Base-by-base conservation (phyloP, 2,797 vertebrate species). In the Toxotes lorentzi region DNA sequence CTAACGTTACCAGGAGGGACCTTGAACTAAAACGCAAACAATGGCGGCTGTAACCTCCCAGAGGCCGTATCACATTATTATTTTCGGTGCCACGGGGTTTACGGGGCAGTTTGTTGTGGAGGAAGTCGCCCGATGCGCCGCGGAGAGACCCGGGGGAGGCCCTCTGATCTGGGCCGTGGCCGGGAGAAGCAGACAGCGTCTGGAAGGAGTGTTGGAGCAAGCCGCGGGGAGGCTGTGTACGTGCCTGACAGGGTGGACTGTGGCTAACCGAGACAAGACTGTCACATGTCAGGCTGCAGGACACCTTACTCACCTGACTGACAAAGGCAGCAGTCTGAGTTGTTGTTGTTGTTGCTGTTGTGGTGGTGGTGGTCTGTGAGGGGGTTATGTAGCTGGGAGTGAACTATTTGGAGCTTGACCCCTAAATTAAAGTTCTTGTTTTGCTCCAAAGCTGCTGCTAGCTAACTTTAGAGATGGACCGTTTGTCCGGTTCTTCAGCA, bases 11-110 rank as follows among this genome's bases (percentile, higher is more conserved):
- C 32, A 13, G 75, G 58, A 35, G 43, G 61, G 60, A 66, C 73
- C 19, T 57, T 70, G 17, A 41, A 35, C 1, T 2, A 4, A 47
- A 54, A 58, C 43, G 10, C 8, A 24, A 78, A 75, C 77, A 85
- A 96, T 96, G 95, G 94, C 90, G 71, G 86, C 86, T 0, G 62
- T 79, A 4, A 86, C 70, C 8, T 72, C 66, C 0, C 53, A 13
- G 35, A 79, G 95, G 84, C 89, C 81, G 7, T 96, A 94, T 64
- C 93, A 94, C 1, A 38, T 97, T 9, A 93, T 96, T 24, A 87
- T 97, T 54, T 95, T 97, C 81, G 96, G 96, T n/a, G 96, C 97
- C 19, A 94, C 95, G 1, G 96, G 96, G 62, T 97, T 97, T 85
- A 97, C 96, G 3, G 96, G 97, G 0, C 95, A 95, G 89, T 96